These are phyloP conservation scores for Apodemus agrarius DNA, from an alignment of 2,797 vertebrate genomes.

Conservation along the genomic window DNA sequence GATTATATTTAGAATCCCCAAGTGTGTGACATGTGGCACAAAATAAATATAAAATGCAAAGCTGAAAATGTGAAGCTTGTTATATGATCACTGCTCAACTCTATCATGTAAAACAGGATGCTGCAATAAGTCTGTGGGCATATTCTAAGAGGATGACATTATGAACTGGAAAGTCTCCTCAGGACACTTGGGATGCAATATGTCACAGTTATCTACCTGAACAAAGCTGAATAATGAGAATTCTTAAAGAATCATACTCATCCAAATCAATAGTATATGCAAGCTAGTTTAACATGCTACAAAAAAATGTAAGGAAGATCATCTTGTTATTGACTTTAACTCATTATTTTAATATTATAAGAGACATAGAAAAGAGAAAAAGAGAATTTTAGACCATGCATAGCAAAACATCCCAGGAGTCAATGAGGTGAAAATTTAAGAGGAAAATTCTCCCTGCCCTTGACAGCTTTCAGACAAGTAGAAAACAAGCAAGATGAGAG, in stretches of 20 bases:
- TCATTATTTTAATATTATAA: conserved; percentile 80
- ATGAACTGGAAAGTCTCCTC: not conserved
- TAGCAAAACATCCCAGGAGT: conserved; percentile 64
- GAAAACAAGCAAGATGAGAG: conserved; percentile 69
- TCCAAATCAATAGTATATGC: conserved; percentile 43
- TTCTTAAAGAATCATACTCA: conserved; percentile 23
- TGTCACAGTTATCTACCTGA: not conserved
- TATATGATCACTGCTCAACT: not conserved
- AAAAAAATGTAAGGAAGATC: conserved; percentile 70
- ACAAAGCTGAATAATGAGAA: conserved; percentile 11
- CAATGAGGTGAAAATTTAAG: conserved; percentile 67
- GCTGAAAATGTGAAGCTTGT: not conserved
- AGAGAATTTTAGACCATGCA: conserved; percentile 68
- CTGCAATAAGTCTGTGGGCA: not conserved
- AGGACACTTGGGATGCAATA: fast-evolving
- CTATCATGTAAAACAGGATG: not conserved
- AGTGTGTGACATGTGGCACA: not conserved
- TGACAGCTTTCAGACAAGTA: conserved; percentile 66
- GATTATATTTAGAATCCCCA: conserved; percentile 14
- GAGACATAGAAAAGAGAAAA: conserved; percentile 59
- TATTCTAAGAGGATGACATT: not conserved
- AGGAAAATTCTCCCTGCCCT: conserved; percentile 75
- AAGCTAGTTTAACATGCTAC: conserved; percentile 53
- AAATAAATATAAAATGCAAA: conserved; percentile 7
- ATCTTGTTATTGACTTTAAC: conserved; percentile 55